These are phyloP conservation scores for Strix aluco DNA, from an alignment of 2,113 vertebrate genomes.

Conservation along the genomic window DNA sequence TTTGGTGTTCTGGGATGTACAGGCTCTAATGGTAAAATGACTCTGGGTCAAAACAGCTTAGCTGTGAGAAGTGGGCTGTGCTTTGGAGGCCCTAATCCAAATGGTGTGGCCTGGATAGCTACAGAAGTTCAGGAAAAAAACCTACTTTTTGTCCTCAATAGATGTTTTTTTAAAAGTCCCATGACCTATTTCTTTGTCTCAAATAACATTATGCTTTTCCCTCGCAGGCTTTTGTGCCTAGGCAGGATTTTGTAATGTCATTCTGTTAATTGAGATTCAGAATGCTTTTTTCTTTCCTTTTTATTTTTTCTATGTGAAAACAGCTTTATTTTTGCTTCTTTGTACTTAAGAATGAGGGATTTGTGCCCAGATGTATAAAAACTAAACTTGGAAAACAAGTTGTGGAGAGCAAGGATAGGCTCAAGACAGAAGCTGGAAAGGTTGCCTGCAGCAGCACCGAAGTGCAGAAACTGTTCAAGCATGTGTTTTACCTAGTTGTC, in stretches of 20 bases:
- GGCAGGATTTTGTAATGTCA: not conserved
- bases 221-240: not conserved
- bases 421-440: not conserved
- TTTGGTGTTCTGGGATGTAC: not conserved
- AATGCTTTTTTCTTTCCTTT: not conserved
- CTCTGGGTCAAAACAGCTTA: not conserved
- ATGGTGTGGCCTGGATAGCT: not conserved
- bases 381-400: not conserved
- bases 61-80: not conserved
- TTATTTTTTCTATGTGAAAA: not conserved
- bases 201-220: not conserved
- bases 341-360: not conserved
- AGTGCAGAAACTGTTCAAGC: not conserved
- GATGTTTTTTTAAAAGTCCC: not conserved
- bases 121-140: not conserved
- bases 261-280: not conserved
- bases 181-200: constrained; percentile 31
- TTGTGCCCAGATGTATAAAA: not conserved
- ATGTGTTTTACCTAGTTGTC: not conserved
- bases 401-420: not conserved
- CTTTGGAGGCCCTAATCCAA: not conserved
- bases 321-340: not conserved
- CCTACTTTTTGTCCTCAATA: not conserved
- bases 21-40: not conserved
- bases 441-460: not conserved